Conservation (phyloP, 2,113 vertebrate species). For the Lethenteron camtschaticum region DNA sequence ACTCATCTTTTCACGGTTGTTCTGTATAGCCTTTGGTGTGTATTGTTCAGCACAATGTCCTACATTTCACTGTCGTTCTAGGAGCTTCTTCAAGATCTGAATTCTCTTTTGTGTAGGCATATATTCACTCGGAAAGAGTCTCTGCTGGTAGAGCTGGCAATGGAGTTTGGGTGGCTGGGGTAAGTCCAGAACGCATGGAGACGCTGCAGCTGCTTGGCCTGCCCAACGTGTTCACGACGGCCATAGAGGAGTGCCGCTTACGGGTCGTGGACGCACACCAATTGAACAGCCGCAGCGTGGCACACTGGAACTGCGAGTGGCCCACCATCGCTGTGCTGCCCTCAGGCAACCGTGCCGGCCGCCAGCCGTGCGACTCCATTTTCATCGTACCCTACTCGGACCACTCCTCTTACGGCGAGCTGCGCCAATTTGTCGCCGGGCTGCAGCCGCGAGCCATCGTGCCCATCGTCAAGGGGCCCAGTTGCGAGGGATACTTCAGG, state of each 20-base stretch:
- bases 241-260: conserved; percentile 41
- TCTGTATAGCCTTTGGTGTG: not conserved
- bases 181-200: conserved; percentile 47
- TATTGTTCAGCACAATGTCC: not conserved
- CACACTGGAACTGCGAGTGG: conserved; percentile 35
- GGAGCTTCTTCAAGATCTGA: not conserved
- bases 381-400: conserved; percentile 62
- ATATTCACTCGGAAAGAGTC: conserved; percentile 58
- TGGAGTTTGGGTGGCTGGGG: conserved; percentile 69
- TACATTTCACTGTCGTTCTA: not conserved
- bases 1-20: not conserved
- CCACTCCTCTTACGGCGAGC: conserved; percentile 64
- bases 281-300: conserved; percentile 25
- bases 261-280: conserved; percentile 28
- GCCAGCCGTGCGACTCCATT: conserved; percentile 33
- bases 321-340: conserved; percentile 69
- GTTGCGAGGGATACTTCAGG: conserved; percentile 28
- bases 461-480: conserved; percentile 34
- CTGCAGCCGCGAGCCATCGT: conserved; percentile 41
- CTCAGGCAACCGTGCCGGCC: conserved; percentile 38
- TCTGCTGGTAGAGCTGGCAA: conserved; percentile 47
- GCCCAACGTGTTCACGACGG: conserved; percentile 50
- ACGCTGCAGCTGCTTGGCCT: conserved; percentile 41
- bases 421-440: conserved; percentile 53
- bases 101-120: conserved; percentile 28